Evolutionary conservation across 2,888 invertebrate genomes (phyloP).

Genomic region (Drosophila meridionalis): DNA sequence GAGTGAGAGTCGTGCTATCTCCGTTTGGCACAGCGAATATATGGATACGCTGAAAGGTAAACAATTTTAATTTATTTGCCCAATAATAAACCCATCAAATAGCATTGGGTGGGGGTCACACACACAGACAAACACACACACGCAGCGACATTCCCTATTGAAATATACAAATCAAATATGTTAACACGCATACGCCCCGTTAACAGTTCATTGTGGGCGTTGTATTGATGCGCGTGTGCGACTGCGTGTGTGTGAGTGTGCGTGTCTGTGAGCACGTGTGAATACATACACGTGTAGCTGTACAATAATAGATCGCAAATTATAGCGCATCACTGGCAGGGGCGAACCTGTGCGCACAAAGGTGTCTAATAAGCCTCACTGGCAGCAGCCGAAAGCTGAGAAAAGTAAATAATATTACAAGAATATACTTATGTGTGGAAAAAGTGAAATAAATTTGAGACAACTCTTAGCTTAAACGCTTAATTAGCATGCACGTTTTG

Average conservation of each 20-base stretch:
- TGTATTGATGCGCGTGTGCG: slow-evolving; percentile 15
- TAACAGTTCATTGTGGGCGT: slow-evolving; percentile 47
- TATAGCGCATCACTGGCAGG: slow-evolving; percentile 19
- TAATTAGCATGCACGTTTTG: slow-evolving; percentile 5
- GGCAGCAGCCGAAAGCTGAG: background rate
- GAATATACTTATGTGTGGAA: too few species aligned
- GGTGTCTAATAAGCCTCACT: background rate
- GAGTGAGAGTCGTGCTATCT: slow-evolving; percentile 10
- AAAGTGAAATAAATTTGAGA: background rate
- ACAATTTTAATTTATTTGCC: slow-evolving; percentile 79
- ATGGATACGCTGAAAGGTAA: slow-evolving; percentile 65
- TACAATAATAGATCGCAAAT: slow-evolving; percentile 44
- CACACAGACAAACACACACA: background rate
- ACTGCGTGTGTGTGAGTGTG: slow-evolving; percentile 23
- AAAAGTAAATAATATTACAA: background rate
- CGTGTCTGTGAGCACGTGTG: slow-evolving; percentile 4
- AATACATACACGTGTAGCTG: slow-evolving; percentile 36
- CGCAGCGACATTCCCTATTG: slow-evolving; percentile 31
- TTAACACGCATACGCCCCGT: slow-evolving; percentile 56
- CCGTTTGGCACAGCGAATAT: slow-evolving; percentile 18
- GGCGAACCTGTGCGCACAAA: slow-evolving; percentile 1
- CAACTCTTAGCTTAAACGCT: background rate
- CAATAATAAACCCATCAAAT: slow-evolving; percentile 77
- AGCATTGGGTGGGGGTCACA: slow-evolving; percentile 20
- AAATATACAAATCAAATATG: slow-evolving; percentile 60